A percentile compares a stretch with the other conserved stretches of the same genome.
These are phyloP conservation scores for Berghia stephanieae DNA, from an alignment of 1,140 invertebrate genomes.

Conservation along the genomic window DNA sequence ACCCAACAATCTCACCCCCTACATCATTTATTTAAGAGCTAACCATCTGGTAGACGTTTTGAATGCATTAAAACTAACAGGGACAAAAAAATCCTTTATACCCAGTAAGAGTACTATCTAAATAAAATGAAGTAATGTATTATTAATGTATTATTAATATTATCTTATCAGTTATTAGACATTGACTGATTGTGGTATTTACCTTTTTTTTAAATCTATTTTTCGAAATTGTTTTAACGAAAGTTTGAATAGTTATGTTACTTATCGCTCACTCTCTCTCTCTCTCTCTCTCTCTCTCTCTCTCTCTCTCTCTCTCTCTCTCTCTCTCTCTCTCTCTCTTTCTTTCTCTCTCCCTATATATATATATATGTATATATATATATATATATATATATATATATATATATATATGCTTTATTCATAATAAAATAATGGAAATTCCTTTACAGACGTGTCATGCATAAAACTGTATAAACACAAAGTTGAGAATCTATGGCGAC, in stretches of 20 bases:
- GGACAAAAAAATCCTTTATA: not conserved
- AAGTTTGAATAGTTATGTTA: not conserved
- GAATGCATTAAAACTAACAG: not conserved
- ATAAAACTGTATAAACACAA: no score
- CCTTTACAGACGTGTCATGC: no score
- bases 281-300: not conserved
- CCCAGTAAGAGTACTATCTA: not conserved
- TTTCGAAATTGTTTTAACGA: not conserved
- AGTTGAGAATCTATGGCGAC: no score
- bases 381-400: not conserved
- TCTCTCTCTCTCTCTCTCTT: slow-evolving; percentile 10
- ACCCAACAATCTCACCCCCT: no score
- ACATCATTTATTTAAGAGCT: no score
- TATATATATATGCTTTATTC: no score
- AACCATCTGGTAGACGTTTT: no score
- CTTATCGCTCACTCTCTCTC: not conserved
- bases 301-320: not conserved
- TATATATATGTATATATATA: not conserved
- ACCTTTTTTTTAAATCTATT: not conserved
- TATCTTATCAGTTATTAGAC: not conserved
- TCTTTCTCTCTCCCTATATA: not conserved
- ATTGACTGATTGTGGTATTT: not conserved
- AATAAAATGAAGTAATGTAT: not conserved
- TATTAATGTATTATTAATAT: not conserved
- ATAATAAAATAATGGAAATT: no score